A percentile compares a stretch with the other conserved stretches of the same genome.
These are phyloP conservation scores for Gymnodraco acuticeps DNA, from an alignment of 2,797 vertebrate species.

Conservation along the genomic window DNA sequence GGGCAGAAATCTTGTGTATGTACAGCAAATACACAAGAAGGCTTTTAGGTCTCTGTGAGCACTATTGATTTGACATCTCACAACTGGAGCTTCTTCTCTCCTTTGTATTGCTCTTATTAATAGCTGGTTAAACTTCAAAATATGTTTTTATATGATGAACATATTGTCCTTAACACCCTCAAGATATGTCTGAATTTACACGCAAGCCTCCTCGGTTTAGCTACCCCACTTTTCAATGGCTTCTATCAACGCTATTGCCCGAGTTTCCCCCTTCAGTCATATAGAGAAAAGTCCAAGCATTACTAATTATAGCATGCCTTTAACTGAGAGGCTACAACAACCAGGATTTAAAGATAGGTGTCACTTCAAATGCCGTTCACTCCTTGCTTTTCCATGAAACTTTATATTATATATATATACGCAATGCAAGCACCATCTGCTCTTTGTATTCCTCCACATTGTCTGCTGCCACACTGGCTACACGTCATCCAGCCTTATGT, in stretches of 20 bases:
- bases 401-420: conserved; percentile 30
- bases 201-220: background rate
- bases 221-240: background rate
- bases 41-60: conserved; percentile 1
- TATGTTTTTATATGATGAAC: background rate
- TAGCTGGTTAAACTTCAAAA: background rate
- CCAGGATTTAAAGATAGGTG: conserved; percentile 9
- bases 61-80: conserved; percentile 13
- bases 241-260: background rate
- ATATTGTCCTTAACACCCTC: background rate
- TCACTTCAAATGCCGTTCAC: background rate
- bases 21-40: conserved; percentile 12
- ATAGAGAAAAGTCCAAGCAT: no score
- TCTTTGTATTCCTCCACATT: conserved; percentile 10
- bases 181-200: background rate
- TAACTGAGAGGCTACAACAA: background rate
- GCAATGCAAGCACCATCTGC: conserved; percentile 17
- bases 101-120: background rate
- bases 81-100: background rate
- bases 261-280: no score
- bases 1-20: background rate
- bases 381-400: conserved; percentile 7
- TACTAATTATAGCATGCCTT: no score
- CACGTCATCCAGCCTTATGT: conserved; percentile 36
- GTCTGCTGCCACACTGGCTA: conserved; percentile 14